Conservation (phyloP, 2,113 vertebrate genomes). For the Neolamprologus caudopunctatus region DNA sequence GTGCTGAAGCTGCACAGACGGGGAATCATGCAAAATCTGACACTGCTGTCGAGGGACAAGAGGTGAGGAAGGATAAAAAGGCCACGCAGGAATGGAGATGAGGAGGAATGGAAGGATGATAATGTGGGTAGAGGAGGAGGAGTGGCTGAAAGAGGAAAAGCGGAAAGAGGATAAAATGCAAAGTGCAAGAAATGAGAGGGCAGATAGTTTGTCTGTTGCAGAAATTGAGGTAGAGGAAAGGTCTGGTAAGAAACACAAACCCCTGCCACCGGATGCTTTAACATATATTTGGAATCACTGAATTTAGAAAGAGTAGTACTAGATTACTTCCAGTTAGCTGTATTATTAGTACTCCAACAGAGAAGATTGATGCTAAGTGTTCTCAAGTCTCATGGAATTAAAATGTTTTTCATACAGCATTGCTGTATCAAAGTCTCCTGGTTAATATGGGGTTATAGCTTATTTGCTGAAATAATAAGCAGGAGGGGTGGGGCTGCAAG, state of each 20-base stretch:
- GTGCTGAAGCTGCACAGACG: constrained; percentile 19
- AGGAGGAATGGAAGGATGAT: constrained; percentile 22
- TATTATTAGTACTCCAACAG: not conserved
- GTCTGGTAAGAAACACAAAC: not conserved
- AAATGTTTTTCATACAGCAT: not conserved
- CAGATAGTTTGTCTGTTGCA: not conserved
- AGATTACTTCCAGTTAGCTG: not conserved
- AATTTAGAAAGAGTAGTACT: not conserved
- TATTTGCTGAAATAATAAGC: not conserved
- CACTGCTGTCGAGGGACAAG: constrained; percentile 31
- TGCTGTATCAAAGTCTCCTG: not conserved
- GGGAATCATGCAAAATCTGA: constrained; percentile 53
- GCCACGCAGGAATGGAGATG: not conserved
- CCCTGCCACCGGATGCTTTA: not conserved
- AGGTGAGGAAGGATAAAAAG: constrained; percentile 31
- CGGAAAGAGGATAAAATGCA: not conserved
- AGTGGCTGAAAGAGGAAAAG: not conserved
- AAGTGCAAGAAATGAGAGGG: not conserved
- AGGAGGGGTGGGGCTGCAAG: not conserved
- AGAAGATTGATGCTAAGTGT: not conserved
- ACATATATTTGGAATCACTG: not conserved
- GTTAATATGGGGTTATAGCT: not conserved
- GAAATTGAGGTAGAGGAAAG: not conserved
- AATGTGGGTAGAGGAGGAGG: constrained; percentile 6
- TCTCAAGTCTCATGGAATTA: not conserved